Evolutionary conservation across 2,113 vertebrate genomes (phyloP).

Genomic region (Gasterosteus nipponicus): DNA sequence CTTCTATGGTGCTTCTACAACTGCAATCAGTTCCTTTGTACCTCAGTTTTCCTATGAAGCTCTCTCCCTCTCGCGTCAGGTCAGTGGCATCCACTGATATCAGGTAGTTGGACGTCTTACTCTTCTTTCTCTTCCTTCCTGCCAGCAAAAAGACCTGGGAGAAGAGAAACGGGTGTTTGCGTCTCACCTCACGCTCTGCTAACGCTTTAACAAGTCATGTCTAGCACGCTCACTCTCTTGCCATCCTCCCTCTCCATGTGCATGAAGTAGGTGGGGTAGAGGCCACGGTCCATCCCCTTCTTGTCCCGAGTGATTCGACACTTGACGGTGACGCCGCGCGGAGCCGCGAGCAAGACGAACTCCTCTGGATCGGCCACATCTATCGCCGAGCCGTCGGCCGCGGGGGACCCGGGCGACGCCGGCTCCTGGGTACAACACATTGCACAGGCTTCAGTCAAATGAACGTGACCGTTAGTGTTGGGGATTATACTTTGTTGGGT

Average conservation of each 20-base stretch:
- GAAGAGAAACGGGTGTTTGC: neutral
- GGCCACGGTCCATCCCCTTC: constrained; percentile 94
- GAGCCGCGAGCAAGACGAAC: constrained; percentile 89
- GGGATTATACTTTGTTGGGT: neutral
- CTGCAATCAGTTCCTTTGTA: constrained; percentile 50
- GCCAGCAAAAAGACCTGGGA: constrained; percentile 92
- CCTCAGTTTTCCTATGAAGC: constrained; percentile 96
- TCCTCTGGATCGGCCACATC: constrained; percentile 90
- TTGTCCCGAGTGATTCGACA: constrained; percentile 95
- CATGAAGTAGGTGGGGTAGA: constrained; percentile 98
- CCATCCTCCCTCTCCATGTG: constrained; percentile 94
- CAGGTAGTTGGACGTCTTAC: constrained; percentile 98
- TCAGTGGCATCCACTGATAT: constrained; percentile 96
- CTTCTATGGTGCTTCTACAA: too few species aligned
- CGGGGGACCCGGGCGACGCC: constrained; percentile 77
- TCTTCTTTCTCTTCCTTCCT: constrained; percentile 96
- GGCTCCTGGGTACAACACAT: constrained; percentile 76
- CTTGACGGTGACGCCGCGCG: constrained; percentile 87
- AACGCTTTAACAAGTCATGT: neutral
- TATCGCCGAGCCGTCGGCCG: constrained; percentile 77
- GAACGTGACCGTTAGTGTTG: neutral
- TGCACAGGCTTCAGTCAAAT: neutral
- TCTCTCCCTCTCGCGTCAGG: constrained; percentile 92
- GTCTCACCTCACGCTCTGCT: neutral
- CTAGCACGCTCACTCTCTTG: constrained; percentile 83